phyloP scores from a whole-genome alignment of 2,888 invertebrate species.

The Euphydryas editha region DNA sequence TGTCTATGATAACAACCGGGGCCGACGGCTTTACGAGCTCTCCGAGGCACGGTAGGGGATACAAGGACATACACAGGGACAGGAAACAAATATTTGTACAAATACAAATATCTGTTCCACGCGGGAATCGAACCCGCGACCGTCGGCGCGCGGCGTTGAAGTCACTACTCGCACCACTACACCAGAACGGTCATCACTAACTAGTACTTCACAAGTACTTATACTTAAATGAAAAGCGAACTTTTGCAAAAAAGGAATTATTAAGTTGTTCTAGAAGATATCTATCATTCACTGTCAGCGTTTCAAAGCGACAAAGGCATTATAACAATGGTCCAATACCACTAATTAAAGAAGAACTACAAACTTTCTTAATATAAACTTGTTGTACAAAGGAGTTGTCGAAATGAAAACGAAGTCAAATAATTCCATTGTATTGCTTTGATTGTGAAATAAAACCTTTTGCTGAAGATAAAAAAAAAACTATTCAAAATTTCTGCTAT shows the following conservation, averaged over 20 bases:
- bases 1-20: no score
- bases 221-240: not conserved
- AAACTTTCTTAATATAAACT: constrained; percentile 22
- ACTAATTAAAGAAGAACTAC: constrained; percentile 17
- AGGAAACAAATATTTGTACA: no score
- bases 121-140: no score
- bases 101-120: no score
- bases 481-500: no score
- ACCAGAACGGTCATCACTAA: no score
- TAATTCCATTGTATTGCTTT: constrained; percentile 22
- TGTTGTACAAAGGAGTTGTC: not conserved
- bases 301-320: not conserved
- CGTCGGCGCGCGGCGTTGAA: no score
- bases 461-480: no score
- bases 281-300: not conserved
- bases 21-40: no score
- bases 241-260: not conserved
- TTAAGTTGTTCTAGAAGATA: not conserved
- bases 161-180: no score
- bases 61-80: no score
- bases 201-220: not conserved
- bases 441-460: not conserved
- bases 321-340: not conserved
- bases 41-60: no score
- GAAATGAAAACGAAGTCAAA: constrained; percentile 24